Evolutionary conservation across 2,888 invertebrate species (phyloP).

Genomic region (Sylvicola fuscatus): DNA sequence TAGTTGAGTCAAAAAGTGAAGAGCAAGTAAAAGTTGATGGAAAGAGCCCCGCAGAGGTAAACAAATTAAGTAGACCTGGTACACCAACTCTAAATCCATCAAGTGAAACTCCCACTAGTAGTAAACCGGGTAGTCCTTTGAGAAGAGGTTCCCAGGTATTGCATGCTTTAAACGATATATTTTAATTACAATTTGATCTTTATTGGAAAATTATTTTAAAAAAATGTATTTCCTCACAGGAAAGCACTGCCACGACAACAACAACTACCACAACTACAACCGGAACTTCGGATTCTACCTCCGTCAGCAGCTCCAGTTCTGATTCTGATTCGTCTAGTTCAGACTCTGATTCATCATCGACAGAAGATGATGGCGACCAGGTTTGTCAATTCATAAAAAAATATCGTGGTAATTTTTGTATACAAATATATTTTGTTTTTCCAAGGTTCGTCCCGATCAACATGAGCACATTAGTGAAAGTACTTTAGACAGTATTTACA

Average conservation of each 20-base stretch:
- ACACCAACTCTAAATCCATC: not conserved
- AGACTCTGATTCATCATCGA: conserved; percentile 13
- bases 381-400: conserved; percentile 1
- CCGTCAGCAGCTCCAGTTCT: conserved; percentile 34
- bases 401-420: too few relatives aligned
- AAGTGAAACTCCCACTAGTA: conserved; percentile 1
- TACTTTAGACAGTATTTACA: conserved; percentile 31
- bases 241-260: conserved; percentile 23
- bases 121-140: conserved; percentile 12
- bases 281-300: conserved; percentile 24
- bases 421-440: too few relatives aligned
- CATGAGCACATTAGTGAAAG: conserved; percentile 11
- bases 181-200: too few relatives aligned
- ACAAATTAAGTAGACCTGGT: conserved; percentile 2
- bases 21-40: conserved; percentile 4
- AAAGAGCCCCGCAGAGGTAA: conserved; percentile 7
- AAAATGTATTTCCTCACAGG: conserved; percentile 12
- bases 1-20: not conserved
- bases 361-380: conserved; percentile 4
- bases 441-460: conserved; percentile 7
- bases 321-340: conserved; percentile 25
- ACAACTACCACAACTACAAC: conserved; percentile 18
- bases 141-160: conserved; percentile 24
- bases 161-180: conserved; percentile 8
- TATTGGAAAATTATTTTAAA: too few relatives aligned